Conservation (phyloP, 2,113 vertebrate species). For the Rynchops niger region DNA sequence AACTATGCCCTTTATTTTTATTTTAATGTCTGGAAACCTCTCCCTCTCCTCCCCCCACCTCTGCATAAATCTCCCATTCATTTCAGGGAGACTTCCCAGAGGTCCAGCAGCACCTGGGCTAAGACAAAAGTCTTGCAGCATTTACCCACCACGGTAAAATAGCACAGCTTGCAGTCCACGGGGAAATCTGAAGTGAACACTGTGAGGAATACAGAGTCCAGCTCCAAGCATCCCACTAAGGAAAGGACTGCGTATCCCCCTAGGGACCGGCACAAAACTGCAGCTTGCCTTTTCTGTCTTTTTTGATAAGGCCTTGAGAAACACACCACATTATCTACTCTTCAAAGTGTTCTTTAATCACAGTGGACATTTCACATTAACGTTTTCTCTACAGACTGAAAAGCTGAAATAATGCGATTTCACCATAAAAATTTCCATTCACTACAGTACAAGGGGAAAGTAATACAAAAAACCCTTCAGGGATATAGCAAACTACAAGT, state of each 20-base stretch:
- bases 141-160: rapidly evolving
- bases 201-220: not conserved
- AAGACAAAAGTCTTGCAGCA: not conserved
- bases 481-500: not conserved
- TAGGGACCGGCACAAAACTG: not conserved
- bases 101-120: not conserved
- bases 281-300: not conserved
- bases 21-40: not conserved
- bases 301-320: not conserved
- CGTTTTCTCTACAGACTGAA: not conserved
- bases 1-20: not conserved
- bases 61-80: not conserved
- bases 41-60: not conserved
- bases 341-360: not conserved
- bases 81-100: not conserved
- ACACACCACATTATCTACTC: not conserved
- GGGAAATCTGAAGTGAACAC: not conserved
- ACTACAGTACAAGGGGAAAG: not conserved
- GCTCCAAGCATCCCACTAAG: not conserved
- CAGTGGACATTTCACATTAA: not conserved
- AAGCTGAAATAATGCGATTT: not conserved
- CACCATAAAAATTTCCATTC: not conserved
- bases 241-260: not conserved
- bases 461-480: not conserved
- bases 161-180: not conserved